Percentiles rank a stretch among this genome's conserved stretches.
Evolutionary conservation across 2,797 vertebrate genomes (phyloP).

Genomic region (Mallotus villosus): DNA sequence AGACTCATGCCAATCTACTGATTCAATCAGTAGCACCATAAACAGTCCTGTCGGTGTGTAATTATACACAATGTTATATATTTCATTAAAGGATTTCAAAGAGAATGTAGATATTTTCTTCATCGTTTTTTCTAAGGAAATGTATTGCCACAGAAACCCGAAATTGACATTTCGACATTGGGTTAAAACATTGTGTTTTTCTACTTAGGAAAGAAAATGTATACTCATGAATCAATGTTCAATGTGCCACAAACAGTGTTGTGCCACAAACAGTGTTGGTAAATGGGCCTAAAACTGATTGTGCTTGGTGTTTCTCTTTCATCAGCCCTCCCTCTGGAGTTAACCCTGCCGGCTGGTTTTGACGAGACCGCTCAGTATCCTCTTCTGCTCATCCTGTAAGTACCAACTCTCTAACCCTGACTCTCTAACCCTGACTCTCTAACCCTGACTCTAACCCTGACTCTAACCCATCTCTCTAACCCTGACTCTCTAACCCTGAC

Average conservation of each 20-base stretch:
- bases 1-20: slow-evolving; percentile 15
- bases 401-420: slow-evolving; percentile 15
- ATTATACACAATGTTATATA: slow-evolving; percentile 25
- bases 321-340: slow-evolving; percentile 68
- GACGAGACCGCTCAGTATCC: slow-evolving; percentile 65
- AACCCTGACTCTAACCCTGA: too few species aligned
- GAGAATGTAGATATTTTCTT: neutral
- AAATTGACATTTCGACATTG: too few species aligned
- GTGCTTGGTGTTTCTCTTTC: slow-evolving; percentile 14
- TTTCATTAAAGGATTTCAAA: slow-evolving; percentile 13
- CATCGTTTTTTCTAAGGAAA: too few species aligned
- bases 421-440: neutral
- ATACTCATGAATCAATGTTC: neutral
- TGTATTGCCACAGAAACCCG: too few species aligned
- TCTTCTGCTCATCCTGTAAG: slow-evolving; percentile 72
- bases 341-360: slow-evolving; percentile 65
- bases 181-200: too few species aligned
- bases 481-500: too few species aligned
- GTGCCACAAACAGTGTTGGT: too few species aligned
- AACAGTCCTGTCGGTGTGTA: slow-evolving; percentile 19
- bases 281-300: neutral
- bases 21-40: slow-evolving; percentile 39
- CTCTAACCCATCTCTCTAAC: too few species aligned
- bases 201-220: too few species aligned
- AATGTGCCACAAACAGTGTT: too few species aligned